Base-by-base conservation (phyloP, 2,797 vertebrate species). In the Balearica regulorum region DNA sequence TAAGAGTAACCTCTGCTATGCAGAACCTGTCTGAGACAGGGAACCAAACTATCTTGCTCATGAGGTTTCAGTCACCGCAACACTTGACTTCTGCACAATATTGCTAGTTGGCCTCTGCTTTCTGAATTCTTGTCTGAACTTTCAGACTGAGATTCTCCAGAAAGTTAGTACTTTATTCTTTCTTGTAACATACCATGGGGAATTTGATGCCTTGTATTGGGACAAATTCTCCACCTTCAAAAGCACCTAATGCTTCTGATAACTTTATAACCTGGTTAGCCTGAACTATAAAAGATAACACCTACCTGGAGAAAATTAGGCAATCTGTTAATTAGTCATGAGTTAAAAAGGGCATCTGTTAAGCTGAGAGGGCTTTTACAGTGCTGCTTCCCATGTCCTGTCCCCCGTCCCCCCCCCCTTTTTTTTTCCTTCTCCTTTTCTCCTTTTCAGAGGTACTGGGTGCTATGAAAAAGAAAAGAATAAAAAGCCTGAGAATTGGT, bases 371-470 rank as follows among this genome's bases (percentile, higher is more conserved):
- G 28, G 6, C 25, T 18, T 69, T 71, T 64, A 13, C 2, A 26
- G 43, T 39, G 0, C 4, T 9, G 39, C 39, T 39, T 13, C 39
- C 11, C 39, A n/a, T n/a, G n/a, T n/a, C n/a, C n/a, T n/a, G n/a
- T n/a, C n/a, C n/a, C n/a, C n/a, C n/a, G n/a, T n/a, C 39, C 39
- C 39, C 39, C 39, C 39, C 39, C 39, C 39, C 10, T 39, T 39
- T 28, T 29, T n/a, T 35, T 9, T 10, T 4, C 8, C 3, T 6
- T 35, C 26, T n/a, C 33, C 26, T 16, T 3, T 10, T 1, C n/a
- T 80, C 48, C 43, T 43, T 43, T 16, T 54, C 4, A 37, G 11
- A 62, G 16, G 5, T 21, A 29, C 9, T 6, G 9, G 7, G 4
- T 84, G 14, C 16, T 55, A 12, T 55, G 41, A 60, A 60, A 68